Evolutionary conservation across 1,140 invertebrate species (phyloP).

Genomic region (Acromyrmex charruanus): DNA sequence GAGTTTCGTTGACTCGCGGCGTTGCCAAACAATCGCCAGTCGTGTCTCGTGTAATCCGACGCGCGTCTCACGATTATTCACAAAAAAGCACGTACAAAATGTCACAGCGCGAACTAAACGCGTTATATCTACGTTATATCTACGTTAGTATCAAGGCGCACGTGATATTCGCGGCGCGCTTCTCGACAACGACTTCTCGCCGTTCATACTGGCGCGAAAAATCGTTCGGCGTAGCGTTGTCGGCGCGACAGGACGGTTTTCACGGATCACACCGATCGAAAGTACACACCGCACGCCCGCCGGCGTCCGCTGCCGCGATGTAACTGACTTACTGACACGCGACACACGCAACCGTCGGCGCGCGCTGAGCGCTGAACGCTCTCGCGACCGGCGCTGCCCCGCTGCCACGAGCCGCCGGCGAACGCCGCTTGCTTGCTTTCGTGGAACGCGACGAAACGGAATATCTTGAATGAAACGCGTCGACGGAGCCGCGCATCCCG

Average conservation of each 20-base stretch:
- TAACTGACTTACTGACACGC: constrained; percentile 86
- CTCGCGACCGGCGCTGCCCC: constrained; percentile 60
- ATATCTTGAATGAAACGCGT: constrained; percentile 67
- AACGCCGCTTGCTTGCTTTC: constrained; percentile 56
- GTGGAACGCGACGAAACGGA: constrained; percentile 62
- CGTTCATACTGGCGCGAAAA: not conserved
- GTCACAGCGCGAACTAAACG: not conserved
- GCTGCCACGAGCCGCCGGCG: constrained; percentile 27
- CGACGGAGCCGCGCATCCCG: constrained; percentile 34
- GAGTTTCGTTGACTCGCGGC: not conserved
- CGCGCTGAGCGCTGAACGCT: constrained; percentile 75
- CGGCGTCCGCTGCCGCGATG: constrained; percentile 85
- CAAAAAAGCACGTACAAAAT: not conserved
- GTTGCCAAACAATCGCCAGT: not conserved
- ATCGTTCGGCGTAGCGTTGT: not conserved
- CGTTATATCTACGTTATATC: not conserved
- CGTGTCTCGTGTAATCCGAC: not conserved
- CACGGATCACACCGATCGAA: constrained; percentile 60
- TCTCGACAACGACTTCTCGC: not conserved
- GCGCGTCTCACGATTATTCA: not conserved
- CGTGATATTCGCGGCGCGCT: not conserved
- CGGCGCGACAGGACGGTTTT: constrained; percentile 33
- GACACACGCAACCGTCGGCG: constrained; percentile 79
- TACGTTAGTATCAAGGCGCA: not conserved
- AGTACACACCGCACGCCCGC: constrained; percentile 74